A percentile compares a stretch with the other conserved stretches of the same genome.
These are phyloP conservation scores for Florisuga fusca DNA, from an alignment of 2,797 vertebrate species.

Conservation along the genomic window DNA sequence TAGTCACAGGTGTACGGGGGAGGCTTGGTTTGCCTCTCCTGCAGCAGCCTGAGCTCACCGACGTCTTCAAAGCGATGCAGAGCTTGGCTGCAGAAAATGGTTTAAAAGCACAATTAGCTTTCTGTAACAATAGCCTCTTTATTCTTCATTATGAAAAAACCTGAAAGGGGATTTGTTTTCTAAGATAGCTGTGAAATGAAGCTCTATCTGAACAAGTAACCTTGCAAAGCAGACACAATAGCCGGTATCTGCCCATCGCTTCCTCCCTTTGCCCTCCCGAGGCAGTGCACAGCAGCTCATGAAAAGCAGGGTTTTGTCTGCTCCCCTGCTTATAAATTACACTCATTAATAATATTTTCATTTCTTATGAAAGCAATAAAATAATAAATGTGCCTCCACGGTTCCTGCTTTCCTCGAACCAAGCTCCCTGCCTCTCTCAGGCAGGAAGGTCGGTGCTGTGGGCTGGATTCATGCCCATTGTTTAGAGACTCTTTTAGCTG, in stretches of 20 bases:
- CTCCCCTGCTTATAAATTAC: conserved; percentile 45
- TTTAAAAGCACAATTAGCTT: conserved; percentile 69
- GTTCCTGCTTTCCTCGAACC: not conserved
- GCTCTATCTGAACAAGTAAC: conserved; percentile 71
- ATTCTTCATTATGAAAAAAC: conserved; percentile 77
- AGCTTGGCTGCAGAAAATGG: not conserved
- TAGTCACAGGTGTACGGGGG: not conserved
- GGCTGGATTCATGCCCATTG: not conserved
- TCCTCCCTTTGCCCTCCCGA: conserved; percentile 38
- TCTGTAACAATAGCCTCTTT: conserved; percentile 74
- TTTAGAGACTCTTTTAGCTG: not conserved
- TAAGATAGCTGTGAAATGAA: conserved; percentile 53
- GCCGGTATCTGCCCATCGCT: conserved; percentile 64
- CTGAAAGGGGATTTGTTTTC: conserved; percentile 75
- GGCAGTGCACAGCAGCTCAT: not conserved
- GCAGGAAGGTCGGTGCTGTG: not conserved
- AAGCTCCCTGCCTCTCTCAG: not conserved
- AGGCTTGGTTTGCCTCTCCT: not conserved
- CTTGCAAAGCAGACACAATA: conserved; percentile 77
- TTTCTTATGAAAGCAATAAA: conserved; percentile 23
- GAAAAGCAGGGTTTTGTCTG: not conserved
- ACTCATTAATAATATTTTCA: conserved; percentile 54
- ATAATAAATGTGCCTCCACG: not conserved
- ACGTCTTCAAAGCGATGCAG: not conserved
- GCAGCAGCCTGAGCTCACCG: not conserved